Evolutionary conservation across 2,113 vertebrate genomes (phyloP).

Genomic region (Danio rerio): DNA sequence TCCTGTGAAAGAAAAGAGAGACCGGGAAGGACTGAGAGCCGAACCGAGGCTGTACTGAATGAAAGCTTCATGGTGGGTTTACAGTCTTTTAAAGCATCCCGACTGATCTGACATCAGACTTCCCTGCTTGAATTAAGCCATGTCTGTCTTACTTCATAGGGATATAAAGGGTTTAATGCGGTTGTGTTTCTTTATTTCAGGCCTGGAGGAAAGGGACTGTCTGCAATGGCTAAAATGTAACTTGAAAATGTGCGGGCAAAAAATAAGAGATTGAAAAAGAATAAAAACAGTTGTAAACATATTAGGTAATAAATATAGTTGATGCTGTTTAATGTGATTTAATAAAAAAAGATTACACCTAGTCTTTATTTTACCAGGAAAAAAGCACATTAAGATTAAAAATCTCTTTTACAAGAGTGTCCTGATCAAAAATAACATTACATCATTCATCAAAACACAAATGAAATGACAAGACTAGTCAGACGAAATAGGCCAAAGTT

Average conservation of each 20-base stretch:
- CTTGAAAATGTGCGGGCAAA: neutral
- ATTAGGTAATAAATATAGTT: neutral
- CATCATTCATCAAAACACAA: too few relatives aligned
- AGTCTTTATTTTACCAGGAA: too few relatives aligned
- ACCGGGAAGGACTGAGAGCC: slow-evolving; percentile 25
- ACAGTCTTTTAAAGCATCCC: slow-evolving; percentile 28
- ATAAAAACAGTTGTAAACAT: neutral
- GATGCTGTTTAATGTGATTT: too few relatives aligned
- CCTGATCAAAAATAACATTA: too few relatives aligned
- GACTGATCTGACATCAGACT: slow-evolving; percentile 31
- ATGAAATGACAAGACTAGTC: too few relatives aligned
- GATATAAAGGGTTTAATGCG: slow-evolving; percentile 9
- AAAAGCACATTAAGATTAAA: too few relatives aligned
- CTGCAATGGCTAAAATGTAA: neutral
- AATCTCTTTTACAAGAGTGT: too few relatives aligned
- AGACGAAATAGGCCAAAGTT: too few relatives aligned
- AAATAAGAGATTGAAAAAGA: neutral
- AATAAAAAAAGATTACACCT: too few relatives aligned
- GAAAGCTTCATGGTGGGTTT: slow-evolving; percentile 24
- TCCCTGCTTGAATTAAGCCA: slow-evolving; percentile 17
- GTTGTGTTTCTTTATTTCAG: slow-evolving; percentile 15
- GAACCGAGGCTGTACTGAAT: neutral
- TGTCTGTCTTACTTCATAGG: slow-evolving; percentile 26
- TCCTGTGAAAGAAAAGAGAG: slow-evolving; percentile 46
- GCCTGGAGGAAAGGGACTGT: neutral